phyloP scores from a whole-genome alignment of 2,888 invertebrate species.

The Onchidella celtica region DNA sequence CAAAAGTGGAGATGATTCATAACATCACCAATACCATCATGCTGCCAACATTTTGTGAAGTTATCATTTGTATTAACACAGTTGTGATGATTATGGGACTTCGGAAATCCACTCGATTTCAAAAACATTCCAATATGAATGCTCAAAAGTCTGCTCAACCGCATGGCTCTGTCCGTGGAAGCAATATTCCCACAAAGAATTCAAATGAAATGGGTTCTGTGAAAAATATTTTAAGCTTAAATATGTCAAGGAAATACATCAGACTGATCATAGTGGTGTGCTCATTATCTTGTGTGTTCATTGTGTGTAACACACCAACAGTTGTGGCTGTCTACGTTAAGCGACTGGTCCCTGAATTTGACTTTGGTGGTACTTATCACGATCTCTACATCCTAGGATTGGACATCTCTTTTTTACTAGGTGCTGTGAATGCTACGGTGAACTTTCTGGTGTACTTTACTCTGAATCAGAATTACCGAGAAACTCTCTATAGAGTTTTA shows the following conservation, averaged over 20 bases:
- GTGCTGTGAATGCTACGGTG: neutral
- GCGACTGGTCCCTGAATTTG: neutral
- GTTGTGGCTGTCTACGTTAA: constrained; percentile 2
- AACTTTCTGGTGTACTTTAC: constrained; percentile 15
- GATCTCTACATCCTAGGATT: neutral
- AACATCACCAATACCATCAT: constrained; percentile 12
- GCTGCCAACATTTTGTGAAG: constrained; percentile 1
- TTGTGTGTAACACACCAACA: too few species aligned
- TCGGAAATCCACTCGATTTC: too few species aligned
- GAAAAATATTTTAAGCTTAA: too few species aligned
- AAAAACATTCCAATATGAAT: neutral
- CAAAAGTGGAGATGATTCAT: neutral
- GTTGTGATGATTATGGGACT: too few species aligned
- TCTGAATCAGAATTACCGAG: neutral
- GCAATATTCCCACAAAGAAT: too few species aligned
- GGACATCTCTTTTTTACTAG: neutral
- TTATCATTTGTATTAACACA: neutral
- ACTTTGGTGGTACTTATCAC: neutral
- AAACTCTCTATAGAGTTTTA: too few species aligned
- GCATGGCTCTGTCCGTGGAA: too few species aligned
- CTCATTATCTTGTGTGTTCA: too few species aligned
- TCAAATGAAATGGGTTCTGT: too few species aligned
- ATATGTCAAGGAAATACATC: neutral
- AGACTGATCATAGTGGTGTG: neutral
- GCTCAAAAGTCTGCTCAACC: neutral